phyloP scores from a whole-genome alignment of 2,113 vertebrate genomes.

The Microcebus ravelobensis region DNA sequence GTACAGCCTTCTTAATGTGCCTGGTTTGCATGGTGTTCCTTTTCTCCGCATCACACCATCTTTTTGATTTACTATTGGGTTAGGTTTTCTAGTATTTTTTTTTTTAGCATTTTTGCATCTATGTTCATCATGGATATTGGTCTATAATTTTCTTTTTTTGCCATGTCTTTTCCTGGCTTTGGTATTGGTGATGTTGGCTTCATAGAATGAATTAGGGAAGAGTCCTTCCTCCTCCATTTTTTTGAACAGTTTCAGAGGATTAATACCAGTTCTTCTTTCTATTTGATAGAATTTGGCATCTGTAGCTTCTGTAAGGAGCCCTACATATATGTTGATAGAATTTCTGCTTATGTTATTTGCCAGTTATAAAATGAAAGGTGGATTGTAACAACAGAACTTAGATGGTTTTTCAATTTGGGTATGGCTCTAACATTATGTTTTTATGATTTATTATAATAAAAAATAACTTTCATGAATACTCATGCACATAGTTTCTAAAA shows the following conservation, averaged over 20 bases:
- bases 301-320: background rate
- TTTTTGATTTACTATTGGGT: no score
- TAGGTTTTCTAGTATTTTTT: no score
- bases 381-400: background rate
- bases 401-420: background rate
- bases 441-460: constrained; percentile 5
- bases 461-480: background rate
- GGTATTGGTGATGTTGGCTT: no score
- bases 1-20: background rate
- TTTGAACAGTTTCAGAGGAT: no score
- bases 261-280: no score
- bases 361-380: background rate
- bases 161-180: no score
- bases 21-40: background rate
- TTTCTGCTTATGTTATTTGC: background rate
- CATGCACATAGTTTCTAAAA: background rate
- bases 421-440: background rate
- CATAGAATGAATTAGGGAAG: no score
- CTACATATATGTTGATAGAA: background rate
- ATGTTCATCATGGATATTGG: no score
- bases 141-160: no score
- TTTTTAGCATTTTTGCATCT: no score
- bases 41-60: background rate
- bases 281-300: no score
- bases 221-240: no score